These are phyloP conservation scores for Carcina quercana DNA, from an alignment of 2,888 invertebrate genomes.

Conservation along the genomic window DNA sequence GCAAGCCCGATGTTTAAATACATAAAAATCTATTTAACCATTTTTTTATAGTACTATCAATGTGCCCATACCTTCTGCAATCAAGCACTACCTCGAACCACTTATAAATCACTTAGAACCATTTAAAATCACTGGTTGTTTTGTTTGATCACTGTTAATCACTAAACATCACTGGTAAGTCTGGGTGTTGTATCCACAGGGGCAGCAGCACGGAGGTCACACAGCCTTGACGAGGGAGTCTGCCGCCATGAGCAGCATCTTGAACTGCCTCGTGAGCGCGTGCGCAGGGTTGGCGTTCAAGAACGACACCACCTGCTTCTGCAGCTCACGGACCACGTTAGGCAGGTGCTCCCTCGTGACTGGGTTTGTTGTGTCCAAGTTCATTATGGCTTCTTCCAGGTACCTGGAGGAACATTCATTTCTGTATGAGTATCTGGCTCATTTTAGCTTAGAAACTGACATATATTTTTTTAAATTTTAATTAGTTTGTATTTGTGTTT, in stretches of 20 bases:
- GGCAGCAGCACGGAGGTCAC: conserved; percentile 31
- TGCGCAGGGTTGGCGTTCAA: conserved; percentile 79
- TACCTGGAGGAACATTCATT: conserved; percentile 84
- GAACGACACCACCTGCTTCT: conserved; percentile 82
- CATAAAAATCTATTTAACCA: too few species aligned
- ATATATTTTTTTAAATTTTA: too few species aligned
- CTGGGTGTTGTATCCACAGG: too few species aligned
- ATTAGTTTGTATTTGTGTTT: too few species aligned
- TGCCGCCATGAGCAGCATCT: conserved; percentile 83
- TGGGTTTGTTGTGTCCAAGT: conserved; percentile 83
- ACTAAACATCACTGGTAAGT: background rate
- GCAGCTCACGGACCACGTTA: conserved; percentile 82
- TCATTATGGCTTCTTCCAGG: conserved; percentile 90
- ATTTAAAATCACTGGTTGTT: too few species aligned
- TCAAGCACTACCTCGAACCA: too few species aligned
- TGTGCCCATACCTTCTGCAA: too few species aligned
- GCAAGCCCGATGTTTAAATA: too few species aligned
- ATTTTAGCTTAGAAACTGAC: too few species aligned
- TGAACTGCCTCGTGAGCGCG: conserved; percentile 77
- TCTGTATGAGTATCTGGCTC: too few species aligned
- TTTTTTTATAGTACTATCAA: too few species aligned
- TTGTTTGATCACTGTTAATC: background rate
- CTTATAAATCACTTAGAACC: too few species aligned
- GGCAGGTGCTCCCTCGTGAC: conserved; percentile 90
- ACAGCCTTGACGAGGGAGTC: conserved; percentile 66